These are phyloP conservation scores for Alosa alosa DNA, from an alignment of 2,113 vertebrate genomes.

Conservation along the genomic window DNA sequence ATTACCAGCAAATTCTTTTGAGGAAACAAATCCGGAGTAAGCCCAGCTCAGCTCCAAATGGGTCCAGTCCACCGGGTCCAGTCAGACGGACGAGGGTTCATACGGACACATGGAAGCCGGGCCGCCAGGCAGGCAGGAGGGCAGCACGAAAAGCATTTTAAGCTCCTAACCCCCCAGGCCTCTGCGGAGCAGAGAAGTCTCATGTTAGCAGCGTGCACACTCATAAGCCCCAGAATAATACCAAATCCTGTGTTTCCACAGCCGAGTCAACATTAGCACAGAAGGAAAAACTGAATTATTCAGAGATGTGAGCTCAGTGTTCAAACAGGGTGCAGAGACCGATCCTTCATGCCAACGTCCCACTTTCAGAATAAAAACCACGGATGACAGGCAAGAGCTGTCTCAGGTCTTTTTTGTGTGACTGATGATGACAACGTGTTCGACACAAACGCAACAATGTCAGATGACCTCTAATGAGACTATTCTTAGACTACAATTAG, in stretches of 20 bases:
- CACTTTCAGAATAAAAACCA: neutral
- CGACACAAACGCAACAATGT: neutral
- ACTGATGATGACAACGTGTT: neutral
- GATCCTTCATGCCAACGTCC: neutral
- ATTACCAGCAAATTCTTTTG: conserved; percentile 6
- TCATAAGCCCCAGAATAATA: neutral
- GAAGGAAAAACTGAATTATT: conserved; percentile 4
- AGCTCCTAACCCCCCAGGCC: neutral
- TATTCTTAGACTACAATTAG: neutral
- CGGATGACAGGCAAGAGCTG: neutral
- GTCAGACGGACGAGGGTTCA: neutral
- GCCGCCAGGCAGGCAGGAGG: neutral
- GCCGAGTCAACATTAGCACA: neutral
- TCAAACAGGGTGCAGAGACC: neutral
- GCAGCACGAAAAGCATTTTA: neutral
- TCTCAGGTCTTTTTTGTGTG: neutral
- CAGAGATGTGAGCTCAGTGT: neutral
- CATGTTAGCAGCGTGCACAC: neutral
- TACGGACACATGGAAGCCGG: neutral
- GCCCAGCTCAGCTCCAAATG: conserved; percentile 5
- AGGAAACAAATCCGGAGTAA: conserved; percentile 16
- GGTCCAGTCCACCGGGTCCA: neutral
- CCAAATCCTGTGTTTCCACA: neutral
- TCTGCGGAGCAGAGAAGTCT: neutral
- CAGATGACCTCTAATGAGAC: neutral